A percentile compares a stretch with the other conserved stretches of the same genome.
Evolutionary conservation across 1,140 invertebrate genomes (phyloP).

Genomic region (Drosophila ercepeae): DNA sequence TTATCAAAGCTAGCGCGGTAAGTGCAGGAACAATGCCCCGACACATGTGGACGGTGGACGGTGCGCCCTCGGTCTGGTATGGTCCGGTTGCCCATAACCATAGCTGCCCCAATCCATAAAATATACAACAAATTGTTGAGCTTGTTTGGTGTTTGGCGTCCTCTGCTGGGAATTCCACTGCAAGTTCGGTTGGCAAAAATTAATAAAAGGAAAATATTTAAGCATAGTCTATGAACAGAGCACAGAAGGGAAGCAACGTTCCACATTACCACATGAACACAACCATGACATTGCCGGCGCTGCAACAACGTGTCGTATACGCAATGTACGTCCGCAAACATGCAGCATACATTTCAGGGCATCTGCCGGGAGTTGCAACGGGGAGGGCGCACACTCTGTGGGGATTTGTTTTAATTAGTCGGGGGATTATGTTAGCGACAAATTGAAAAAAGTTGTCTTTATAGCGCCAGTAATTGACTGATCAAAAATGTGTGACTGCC

Average conservation of each 20-base stretch:
- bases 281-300: constrained; percentile 40
- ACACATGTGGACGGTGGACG: constrained; percentile 31
- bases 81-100: not conserved
- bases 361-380: not conserved
- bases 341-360: not conserved
- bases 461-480: constrained; percentile 27
- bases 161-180: constrained; percentile 25
- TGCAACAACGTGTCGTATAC: constrained; percentile 62
- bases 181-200: constrained; percentile 43
- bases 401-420: constrained; percentile 70
- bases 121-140: constrained; percentile 69
- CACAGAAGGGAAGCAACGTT: not conserved
- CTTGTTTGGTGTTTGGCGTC: constrained; percentile 43
- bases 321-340: constrained; percentile 41
- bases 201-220: constrained; percentile 74
- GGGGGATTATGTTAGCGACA: constrained; percentile 39
- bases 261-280: constrained; percentile 30
- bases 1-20: constrained; percentile 52
- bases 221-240: constrained; percentile 39
- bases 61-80: too few species aligned
- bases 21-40: constrained; percentile 33
- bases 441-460: constrained; percentile 44
- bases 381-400: constrained; percentile 13
- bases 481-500: constrained; percentile 29
- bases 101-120: constrained; percentile 3